These are phyloP conservation scores for Calameuta filiformis DNA, from an alignment of 2,888 invertebrate genomes.

Conservation along the genomic window DNA sequence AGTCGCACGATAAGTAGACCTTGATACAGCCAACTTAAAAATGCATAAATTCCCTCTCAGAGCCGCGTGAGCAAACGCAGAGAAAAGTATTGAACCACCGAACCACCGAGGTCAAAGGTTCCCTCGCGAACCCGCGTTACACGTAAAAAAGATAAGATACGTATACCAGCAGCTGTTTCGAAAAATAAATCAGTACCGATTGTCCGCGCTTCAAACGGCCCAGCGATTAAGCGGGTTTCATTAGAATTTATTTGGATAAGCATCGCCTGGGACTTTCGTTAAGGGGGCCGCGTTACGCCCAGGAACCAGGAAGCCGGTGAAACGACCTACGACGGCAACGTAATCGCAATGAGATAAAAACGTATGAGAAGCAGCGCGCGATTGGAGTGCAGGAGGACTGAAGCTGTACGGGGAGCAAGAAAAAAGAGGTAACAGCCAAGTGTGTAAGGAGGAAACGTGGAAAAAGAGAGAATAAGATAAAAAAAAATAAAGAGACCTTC, in stretches of 20 bases:
- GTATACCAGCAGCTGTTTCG: no score
- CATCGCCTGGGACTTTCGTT: not conserved
- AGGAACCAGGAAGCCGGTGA: not conserved
- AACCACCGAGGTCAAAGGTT: no score
- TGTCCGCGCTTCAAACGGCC: accelerated
- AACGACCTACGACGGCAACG: not conserved
- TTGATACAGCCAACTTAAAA: not conserved
- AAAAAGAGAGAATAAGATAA: not conserved
- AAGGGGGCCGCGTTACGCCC: not conserved
- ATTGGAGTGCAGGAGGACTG: not conserved
- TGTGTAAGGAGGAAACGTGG: not conserved
- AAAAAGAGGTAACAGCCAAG: not conserved
- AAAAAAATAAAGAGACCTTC: not conserved
- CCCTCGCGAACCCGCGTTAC: no score
- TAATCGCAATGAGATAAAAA: not conserved
- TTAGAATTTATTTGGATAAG: not conserved
- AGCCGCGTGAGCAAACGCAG: not conserved
- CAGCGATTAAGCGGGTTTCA: no score
- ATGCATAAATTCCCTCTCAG: not conserved
- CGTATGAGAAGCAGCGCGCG: not conserved
- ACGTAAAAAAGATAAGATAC: no score
- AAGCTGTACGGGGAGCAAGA: not conserved
- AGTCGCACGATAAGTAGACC: constrained; percentile 5
- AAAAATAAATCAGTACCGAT: no score
- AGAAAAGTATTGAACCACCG: no score